Conservation (phyloP, 2,113 vertebrate species). For the Ailuropoda melanoleuca region DNA sequence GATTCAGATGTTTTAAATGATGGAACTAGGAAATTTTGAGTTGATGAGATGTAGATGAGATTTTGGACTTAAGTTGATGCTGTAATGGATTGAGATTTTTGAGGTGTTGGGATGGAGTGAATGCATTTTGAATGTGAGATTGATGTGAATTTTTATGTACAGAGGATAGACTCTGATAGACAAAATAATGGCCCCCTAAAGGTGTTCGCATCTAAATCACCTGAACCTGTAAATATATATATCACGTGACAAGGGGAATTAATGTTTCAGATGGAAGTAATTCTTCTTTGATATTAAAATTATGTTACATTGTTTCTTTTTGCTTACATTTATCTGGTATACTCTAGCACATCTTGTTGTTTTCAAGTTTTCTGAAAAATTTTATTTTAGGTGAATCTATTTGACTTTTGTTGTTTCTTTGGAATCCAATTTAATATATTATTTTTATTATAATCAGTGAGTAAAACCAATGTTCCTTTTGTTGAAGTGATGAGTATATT, state of each 20-base stretch:
- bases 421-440: neutral
- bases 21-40: neutral
- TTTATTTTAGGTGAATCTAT: neutral
- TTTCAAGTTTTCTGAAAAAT: neutral
- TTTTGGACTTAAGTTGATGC: neutral
- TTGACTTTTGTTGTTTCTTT: conserved; percentile 14
- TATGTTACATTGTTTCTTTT: neutral
- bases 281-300: neutral
- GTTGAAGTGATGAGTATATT: neutral
- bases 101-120: neutral
- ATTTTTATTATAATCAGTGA: neutral
- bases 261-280: neutral
- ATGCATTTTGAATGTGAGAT: neutral
- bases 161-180: neutral
- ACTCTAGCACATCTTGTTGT: neutral
- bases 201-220: neutral
- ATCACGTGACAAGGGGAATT: neutral
- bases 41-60: neutral
- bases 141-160: neutral
- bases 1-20: neutral
- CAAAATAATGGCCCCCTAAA: neutral
- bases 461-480: neutral
- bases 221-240: neutral
- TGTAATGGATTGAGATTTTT: neutral
- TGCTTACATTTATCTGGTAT: neutral